Conservation (phyloP, 2,797 vertebrate genomes). For the Synaphobranchus kaupii region DNA sequence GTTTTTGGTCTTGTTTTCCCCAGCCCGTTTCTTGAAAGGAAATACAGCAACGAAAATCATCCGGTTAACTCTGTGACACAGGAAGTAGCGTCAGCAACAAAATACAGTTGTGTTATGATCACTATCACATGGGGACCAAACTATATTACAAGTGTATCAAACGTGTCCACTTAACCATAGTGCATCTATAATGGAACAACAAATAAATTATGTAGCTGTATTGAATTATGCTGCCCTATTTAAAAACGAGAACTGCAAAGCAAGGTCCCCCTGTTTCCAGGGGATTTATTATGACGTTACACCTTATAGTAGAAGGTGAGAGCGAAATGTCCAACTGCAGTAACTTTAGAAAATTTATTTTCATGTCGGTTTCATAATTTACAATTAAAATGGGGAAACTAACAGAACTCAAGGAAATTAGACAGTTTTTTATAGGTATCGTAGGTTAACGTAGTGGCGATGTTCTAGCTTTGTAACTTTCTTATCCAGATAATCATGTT, state of each 20-base stretch:
- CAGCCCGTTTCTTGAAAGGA: slow-evolving; percentile 65
- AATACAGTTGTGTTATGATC: background rate
- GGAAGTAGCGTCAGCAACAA: background rate
- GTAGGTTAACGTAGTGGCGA: background rate
- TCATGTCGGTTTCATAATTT: background rate
- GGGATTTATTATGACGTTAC: background rate
- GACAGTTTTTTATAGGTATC: background rate
- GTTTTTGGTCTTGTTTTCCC: slow-evolving; percentile 67
- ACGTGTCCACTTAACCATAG: background rate
- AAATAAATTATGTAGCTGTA: background rate
- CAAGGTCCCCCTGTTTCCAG: background rate
- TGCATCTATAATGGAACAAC: background rate
- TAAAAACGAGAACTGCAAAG: background rate
- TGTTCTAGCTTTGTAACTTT: background rate
- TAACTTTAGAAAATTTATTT: background rate
- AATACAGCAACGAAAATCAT: slow-evolving; percentile 52
- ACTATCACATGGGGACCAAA: background rate
- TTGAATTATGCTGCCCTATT: background rate
- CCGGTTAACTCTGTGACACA: slow-evolving; percentile 15
- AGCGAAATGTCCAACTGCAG: background rate
- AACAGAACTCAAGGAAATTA: background rate
- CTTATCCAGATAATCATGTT: background rate
- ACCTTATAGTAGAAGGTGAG: background rate
- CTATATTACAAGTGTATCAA: background rate
- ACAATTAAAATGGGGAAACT: background rate